These are phyloP conservation scores for Chaetophractus vellerosus DNA, from an alignment of 2,797 vertebrate species.

Conservation along the genomic window DNA sequence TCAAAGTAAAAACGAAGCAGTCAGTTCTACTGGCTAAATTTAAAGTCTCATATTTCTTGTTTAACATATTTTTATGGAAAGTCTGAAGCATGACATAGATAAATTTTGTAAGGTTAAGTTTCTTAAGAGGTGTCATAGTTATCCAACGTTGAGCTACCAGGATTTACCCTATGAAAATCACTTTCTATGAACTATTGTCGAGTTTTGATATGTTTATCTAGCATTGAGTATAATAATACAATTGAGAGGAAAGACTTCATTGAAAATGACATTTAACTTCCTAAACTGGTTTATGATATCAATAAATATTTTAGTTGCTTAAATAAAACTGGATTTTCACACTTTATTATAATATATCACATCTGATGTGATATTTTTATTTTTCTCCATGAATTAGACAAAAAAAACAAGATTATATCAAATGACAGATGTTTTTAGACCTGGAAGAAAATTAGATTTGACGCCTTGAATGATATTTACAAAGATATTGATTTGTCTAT, in stretches of 20 bases:
- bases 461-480: slow-evolving; percentile 45
- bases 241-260: slow-evolving; percentile 52
- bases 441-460: slow-evolving; percentile 64
- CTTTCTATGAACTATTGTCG: background rate
- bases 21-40: background rate
- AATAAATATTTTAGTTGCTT: slow-evolving; percentile 62
- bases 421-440: slow-evolving; percentile 71
- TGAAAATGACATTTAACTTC: slow-evolving; percentile 60
- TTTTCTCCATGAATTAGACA: slow-evolving; percentile 60
- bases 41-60: background rate
- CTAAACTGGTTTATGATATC: slow-evolving; percentile 50
- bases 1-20: background rate
- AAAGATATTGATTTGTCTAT: slow-evolving; percentile 66
- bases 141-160: background rate
- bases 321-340: slow-evolving; percentile 48
- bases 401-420: slow-evolving; percentile 25
- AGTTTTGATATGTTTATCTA: background rate
- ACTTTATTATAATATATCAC: slow-evolving; percentile 59
- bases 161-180: slow-evolving; percentile 15
- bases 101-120: background rate
- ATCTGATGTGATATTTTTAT: slow-evolving; percentile 41
- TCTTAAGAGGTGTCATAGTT: background rate
- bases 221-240: slow-evolving; percentile 26
- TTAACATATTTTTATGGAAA: background rate
- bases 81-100: background rate